These are phyloP conservation scores for Matsumyia berberina DNA, from an alignment of 2,888 invertebrate species.

Conservation along the genomic window DNA sequence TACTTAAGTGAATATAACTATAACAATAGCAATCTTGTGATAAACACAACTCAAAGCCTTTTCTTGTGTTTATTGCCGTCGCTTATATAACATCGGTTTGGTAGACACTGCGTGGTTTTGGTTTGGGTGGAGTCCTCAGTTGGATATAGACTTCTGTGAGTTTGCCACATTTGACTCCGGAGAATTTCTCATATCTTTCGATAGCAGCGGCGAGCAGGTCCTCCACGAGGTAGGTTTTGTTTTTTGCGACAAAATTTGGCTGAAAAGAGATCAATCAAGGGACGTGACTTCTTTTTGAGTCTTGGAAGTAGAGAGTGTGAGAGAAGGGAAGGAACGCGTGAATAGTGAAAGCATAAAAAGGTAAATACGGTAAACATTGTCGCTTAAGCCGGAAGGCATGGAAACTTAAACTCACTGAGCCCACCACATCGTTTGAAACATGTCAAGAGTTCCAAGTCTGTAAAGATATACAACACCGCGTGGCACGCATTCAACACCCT, in stretches of 20 bases:
- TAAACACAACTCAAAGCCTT: slow-evolving; percentile 39
- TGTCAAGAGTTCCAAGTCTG: too few relatives aligned
- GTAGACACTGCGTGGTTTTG: slow-evolving; percentile 84
- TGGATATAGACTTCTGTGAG: slow-evolving; percentile 80
- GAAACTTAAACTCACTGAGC: too few relatives aligned
- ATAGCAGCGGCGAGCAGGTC: slow-evolving; percentile 83
- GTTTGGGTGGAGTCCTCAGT: slow-evolving; percentile 81
- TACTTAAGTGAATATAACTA: slow-evolving; percentile 53
- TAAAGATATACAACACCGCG: too few relatives aligned
- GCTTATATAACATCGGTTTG: slow-evolving; percentile 83
- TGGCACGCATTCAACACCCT: too few relatives aligned
- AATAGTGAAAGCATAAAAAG: too few relatives aligned
- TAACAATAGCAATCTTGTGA: slow-evolving; percentile 39
- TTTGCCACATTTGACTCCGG: slow-evolving; percentile 80
- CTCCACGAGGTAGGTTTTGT: slow-evolving; percentile 82
- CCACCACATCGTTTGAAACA: too few relatives aligned
- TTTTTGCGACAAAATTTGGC: slow-evolving; percentile 84
- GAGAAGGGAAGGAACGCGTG: too few relatives aligned
- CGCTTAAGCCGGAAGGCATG: too few relatives aligned
- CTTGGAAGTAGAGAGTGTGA: too few relatives aligned
- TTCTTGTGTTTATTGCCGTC: background rate
- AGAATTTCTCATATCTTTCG: slow-evolving; percentile 81
- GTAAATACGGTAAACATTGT: too few relatives aligned
- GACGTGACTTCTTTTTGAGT: too few relatives aligned
- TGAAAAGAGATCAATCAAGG: slow-evolving; percentile 72